A percentile compares a stretch with the other conserved stretches of the same genome.
These are phyloP conservation scores for Diadophis punctatus DNA, from an alignment of 2,113 vertebrate genomes.

Conservation along the genomic window DNA sequence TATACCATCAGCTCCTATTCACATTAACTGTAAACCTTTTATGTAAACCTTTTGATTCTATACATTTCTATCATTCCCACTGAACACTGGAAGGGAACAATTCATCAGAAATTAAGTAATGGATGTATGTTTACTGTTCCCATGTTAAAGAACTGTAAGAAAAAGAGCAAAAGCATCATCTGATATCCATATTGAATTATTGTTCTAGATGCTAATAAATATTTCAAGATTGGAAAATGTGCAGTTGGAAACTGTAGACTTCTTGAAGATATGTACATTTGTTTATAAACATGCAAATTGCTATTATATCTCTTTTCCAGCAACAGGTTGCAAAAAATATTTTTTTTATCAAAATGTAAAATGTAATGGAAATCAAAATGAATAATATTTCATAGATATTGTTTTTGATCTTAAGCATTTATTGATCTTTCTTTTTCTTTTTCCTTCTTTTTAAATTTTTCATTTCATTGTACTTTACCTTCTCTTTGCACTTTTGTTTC, in stretches of 20 bases:
- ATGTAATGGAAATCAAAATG: conserved; percentile 50
- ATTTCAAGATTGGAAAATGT: conserved; percentile 27
- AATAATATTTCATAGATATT: conserved; percentile 45
- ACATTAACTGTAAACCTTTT: background rate
- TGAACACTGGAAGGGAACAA: conserved; percentile 18
- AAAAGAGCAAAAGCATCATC: background rate
- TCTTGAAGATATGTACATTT: conserved; percentile 30
- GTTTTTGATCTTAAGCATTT: conserved; percentile 26
- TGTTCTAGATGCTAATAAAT: conserved; percentile 30
- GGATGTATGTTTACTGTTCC: background rate
- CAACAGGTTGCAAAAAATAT: conserved; percentile 35
- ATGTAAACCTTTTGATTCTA: background rate
- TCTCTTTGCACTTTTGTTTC: too few species aligned
- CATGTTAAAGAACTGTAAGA: conserved; percentile 1
- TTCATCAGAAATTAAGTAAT: background rate
- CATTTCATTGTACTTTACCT: too few species aligned
- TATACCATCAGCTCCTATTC: background rate
- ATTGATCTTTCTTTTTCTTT: conserved; percentile 31
- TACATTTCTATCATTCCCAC: background rate
- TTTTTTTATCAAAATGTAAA: conserved; percentile 58
- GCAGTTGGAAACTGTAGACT: conserved; percentile 37
- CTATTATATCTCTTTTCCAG: conserved; percentile 49
- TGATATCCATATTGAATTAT: conserved; percentile 20
- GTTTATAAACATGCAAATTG: conserved; percentile 29
- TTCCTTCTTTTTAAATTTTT: too few species aligned